These are phyloP conservation scores for Melanostigma gelatinosum DNA, from an alignment of 2,113 vertebrate genomes.

Conservation along the genomic window DNA sequence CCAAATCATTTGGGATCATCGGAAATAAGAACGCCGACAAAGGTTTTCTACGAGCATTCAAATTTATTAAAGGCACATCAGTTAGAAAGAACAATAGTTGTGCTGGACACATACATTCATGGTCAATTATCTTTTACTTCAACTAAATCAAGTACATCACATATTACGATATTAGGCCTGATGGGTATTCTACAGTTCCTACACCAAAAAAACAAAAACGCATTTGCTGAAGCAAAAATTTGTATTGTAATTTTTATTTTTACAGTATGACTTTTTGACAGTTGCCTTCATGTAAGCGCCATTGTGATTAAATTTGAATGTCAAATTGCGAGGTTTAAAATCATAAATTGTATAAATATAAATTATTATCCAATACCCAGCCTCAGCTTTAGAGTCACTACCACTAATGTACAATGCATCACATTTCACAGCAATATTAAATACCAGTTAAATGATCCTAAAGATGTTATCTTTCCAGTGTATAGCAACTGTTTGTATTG, in stretches of 20 bases:
- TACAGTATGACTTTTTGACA: slow-evolving; percentile 4
- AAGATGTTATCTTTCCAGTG: slow-evolving; percentile 54
- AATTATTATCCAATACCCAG: slow-evolving; percentile 20
- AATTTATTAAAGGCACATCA: slow-evolving; percentile 80
- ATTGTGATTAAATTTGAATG: neutral
- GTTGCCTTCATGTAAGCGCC: slow-evolving; percentile 25
- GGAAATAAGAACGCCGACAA: neutral
- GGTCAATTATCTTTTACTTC: slow-evolving; percentile 39
- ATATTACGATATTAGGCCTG: slow-evolving; percentile 6
- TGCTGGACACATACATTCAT: slow-evolving; percentile 72
- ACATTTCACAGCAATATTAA: slow-evolving; percentile 72
- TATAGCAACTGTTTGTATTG: slow-evolving; percentile 24
- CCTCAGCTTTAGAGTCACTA: slow-evolving; percentile 46
- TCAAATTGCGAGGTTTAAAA: slow-evolving; percentile 22
- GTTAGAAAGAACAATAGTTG: slow-evolving; percentile 64
- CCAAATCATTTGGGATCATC: neutral
- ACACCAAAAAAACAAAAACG: slow-evolving; percentile 4
- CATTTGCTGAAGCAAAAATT: no score
- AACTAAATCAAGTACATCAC: slow-evolving; percentile 20
- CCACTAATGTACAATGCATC: slow-evolving; percentile 63
- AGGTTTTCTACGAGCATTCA: slow-evolving; percentile 42
- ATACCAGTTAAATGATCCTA: slow-evolving; percentile 53
- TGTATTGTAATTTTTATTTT: no score
- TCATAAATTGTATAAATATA: slow-evolving; percentile 50
- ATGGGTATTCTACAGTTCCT: slow-evolving; percentile 20